phyloP scores from a whole-genome alignment of 2,113 vertebrate species.

The Camelus dromedarius region DNA sequence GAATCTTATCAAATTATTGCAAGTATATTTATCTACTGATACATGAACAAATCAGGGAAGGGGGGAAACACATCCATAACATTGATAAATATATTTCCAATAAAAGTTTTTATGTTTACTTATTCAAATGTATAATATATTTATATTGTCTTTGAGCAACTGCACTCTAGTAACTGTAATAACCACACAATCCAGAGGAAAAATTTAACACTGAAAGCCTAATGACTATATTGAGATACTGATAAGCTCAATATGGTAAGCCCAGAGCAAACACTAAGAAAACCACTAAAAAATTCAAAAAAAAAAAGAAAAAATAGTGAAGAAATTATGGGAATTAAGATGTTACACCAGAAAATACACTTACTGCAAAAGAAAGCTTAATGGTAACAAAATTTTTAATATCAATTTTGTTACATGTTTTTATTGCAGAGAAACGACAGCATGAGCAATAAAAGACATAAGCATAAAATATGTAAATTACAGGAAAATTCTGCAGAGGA shows the following conservation, averaged over 20 bases:
- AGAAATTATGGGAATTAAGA: conserved; percentile 26
- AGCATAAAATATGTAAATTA: background rate
- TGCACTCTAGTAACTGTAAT: background rate
- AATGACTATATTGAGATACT: background rate
- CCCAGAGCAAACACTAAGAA: background rate
- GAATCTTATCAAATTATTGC: background rate
- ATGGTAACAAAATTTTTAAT: background rate
- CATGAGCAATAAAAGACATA: background rate
- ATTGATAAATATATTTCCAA: background rate
- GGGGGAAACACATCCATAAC: background rate
- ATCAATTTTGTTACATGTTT: background rate
- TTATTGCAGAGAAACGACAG: background rate
- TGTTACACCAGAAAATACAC: background rate
- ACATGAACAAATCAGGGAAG: background rate
- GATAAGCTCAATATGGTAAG: background rate
- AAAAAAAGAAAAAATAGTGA: background rate
- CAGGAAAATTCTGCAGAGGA: background rate
- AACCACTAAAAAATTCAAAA: background rate
- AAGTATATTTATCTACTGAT: background rate
- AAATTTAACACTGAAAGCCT: conserved; percentile 9
- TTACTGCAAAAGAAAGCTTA: background rate
- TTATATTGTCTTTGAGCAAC: background rate
- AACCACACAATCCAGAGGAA: background rate
- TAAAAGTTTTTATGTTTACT: background rate
- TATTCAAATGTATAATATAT: background rate